Conservation (phyloP, 2,888 invertebrate species). For the Euphydryas editha region DNA sequence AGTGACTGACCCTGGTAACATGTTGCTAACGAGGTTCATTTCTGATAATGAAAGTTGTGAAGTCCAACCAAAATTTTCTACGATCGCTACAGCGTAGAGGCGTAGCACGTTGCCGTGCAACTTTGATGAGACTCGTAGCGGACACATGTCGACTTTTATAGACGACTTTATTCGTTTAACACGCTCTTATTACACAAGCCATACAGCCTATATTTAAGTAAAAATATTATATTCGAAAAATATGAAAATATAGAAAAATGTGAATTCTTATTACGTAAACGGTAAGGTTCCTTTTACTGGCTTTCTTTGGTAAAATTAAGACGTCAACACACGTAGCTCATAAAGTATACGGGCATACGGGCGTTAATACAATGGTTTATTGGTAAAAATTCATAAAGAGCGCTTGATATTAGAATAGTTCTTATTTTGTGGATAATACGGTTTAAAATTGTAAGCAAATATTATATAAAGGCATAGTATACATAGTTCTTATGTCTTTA, state of each 20-base stretch:
- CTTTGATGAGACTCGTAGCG: slow-evolving; percentile 74
- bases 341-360: slow-evolving; percentile 13
- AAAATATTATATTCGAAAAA: slow-evolving; percentile 10
- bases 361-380: slow-evolving; percentile 17
- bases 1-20: too few species aligned
- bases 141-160: slow-evolving; percentile 71
- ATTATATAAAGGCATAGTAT: not conserved
- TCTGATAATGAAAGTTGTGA: not conserved
- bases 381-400: not conserved
- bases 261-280: not conserved
- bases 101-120: slow-evolving; percentile 55
- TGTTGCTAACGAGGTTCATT: not conserved
- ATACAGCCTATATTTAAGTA: slow-evolving; percentile 28
- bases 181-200: slow-evolving; percentile 18
- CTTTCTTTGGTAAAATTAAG: slow-evolving; percentile 14
- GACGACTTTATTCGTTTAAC: slow-evolving; percentile 45
- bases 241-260: not conserved
- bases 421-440: slow-evolving; percentile 12
- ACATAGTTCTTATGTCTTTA: slow-evolving; percentile 5
- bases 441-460: slow-evolving; percentile 10
- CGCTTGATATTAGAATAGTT: slow-evolving; percentile 5
- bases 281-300: not conserved
- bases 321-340: slow-evolving; percentile 18
- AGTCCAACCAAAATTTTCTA: slow-evolving; percentile 7
- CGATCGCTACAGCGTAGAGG: slow-evolving; percentile 27